phyloP scores from a whole-genome alignment of 2,113 vertebrate species.

The Tichodroma muraria region DNA sequence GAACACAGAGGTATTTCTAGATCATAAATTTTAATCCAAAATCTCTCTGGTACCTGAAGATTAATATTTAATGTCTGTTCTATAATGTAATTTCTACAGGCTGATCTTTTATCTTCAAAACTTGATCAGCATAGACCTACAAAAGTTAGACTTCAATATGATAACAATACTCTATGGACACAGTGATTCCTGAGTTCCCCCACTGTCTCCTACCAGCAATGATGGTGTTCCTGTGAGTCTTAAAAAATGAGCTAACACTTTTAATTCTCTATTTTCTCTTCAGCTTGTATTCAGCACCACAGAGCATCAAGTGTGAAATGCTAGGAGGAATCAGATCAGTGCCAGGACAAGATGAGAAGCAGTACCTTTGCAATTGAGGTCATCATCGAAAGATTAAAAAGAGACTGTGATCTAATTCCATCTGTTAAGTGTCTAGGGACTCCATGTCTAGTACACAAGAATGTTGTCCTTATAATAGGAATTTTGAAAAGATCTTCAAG shows the following conservation, averaged over 20 bases:
- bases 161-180: background rate
- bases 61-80: slow-evolving; percentile 53
- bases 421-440: background rate
- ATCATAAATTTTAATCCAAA: slow-evolving; percentile 39
- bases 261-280: background rate
- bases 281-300: background rate
- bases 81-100: slow-evolving; percentile 14
- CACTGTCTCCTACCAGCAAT: background rate
- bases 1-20: background rate
- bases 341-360: background rate
- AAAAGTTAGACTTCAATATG: background rate
- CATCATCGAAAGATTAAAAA: background rate
- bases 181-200: background rate
- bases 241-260: background rate
- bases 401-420: background rate
- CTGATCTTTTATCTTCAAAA: slow-evolving; percentile 45
- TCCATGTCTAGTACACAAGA: background rate
- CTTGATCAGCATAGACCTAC: background rate
- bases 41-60: background rate
- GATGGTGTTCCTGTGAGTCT: background rate
- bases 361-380: background rate
- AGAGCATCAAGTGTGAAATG: background rate
- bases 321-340: background rate
- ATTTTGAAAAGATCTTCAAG: background rate
- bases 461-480: background rate